Percentiles rank a stretch among this genome's conserved stretches.
Conservation (phyloP, 2,797 vertebrate species). For the Halcyon chelicuti region DNA sequence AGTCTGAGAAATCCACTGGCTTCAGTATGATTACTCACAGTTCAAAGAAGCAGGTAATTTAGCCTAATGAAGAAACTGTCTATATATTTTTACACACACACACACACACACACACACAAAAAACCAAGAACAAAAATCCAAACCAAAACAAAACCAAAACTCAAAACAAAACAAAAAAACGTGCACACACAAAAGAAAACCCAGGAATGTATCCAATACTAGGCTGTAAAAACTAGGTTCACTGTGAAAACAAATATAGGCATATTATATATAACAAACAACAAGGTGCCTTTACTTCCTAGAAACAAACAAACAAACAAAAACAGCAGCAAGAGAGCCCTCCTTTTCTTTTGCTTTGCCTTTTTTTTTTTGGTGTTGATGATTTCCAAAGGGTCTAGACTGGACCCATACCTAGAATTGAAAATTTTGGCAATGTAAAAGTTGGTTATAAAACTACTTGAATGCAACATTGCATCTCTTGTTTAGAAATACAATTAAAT, state of each 20-base stretch:
- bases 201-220: not conserved
- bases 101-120: too few relatives aligned
- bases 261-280: not conserved
- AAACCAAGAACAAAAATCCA: not conserved
- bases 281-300: not conserved
- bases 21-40: not conserved
- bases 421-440: constrained; percentile 40
- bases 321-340: not conserved
- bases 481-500: constrained; percentile 64
- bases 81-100: not conserved
- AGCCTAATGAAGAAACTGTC: not conserved
- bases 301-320: not conserved
- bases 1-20: not conserved
- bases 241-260: not conserved
- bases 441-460: constrained; percentile 48
- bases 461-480: constrained; percentile 51
- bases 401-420: constrained; percentile 38
- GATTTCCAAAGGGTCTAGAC: constrained; percentile 1
- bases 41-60: not conserved
- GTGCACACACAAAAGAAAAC: not conserved
- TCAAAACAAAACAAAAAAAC: not conserved
- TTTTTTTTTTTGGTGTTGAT: not conserved
- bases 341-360: not conserved
- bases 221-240: not conserved
- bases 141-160: not conserved